Base-by-base conservation (phyloP, 1,140 invertebrate species). In the Mercenaria mercenaria region DNA sequence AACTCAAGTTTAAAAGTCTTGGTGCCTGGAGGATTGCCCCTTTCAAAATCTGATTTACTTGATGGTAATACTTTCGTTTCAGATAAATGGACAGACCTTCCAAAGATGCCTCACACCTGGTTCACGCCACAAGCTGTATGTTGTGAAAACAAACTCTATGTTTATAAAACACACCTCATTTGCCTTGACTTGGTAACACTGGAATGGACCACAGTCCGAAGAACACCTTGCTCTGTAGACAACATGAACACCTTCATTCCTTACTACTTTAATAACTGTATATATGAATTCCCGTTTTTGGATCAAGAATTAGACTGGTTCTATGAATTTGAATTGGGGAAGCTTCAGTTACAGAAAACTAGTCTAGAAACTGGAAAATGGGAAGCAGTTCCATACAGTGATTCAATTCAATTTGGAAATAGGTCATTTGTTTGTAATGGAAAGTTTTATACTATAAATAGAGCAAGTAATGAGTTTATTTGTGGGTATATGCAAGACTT, bases 21-120 rank as follows among this genome's bases (percentile, higher is more conserved):
- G n/a, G n/a, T n/a, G n/a, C n/a, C n/a, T n/a, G n/a, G n/a, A n/a
- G n/a, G n/a, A n/a, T n/a, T n/a, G n/a, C n/a, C n/a, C n/a, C n/a
- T n/a, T n/a, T n/a, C n/a, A n/a, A 20, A 37, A 20, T 34, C 23
- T 72, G 6, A 37, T 32, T 18, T 26, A 43, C 13, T 76, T 41
- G 13, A n/a, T 18, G 39, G 15, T 18, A 43, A n/a, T 43, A 76
- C 23, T 23, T 64, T 47, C 13, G 23, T 82, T 64, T 64, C 80
- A 82, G 80, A 61, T 2, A 64, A 2, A 41, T 82, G 80, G 80
- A 26, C n/a, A 41, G 80, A 82, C n/a, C 41, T 82, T 10, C 56
- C 80, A n/a, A 82, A 82, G 37, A 82, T 82, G 80, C 61, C 61
- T 41, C 32, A 59, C 29, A 43, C 50, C 26, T 82, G 56, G 56